Percentiles rank a stretch among this genome's conserved stretches.
phyloP scores from a whole-genome alignment of 92 coral and sea anemone species.

The Galaxea fascicularis region DNA sequence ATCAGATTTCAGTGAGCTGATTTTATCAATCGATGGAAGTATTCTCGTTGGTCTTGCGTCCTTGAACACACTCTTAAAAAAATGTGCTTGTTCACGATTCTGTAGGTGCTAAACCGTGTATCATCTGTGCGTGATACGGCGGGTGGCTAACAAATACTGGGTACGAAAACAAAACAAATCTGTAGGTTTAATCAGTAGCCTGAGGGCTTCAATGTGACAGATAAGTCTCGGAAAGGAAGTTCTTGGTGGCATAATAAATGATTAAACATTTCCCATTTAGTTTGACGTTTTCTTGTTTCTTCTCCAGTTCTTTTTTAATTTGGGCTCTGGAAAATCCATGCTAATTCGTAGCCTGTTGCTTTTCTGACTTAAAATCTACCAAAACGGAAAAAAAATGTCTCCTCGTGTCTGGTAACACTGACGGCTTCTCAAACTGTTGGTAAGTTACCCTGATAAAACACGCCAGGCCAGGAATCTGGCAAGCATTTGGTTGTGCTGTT shows the following conservation, averaged over 20 bases:
- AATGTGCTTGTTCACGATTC: background rate
- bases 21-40: background rate
- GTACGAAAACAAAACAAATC: slow-evolving; percentile 19
- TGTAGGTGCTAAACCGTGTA: background rate
- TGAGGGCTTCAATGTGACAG: background rate
- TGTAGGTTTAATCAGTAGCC: background rate
- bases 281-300: too few relatives aligned
- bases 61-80: background rate
- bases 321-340: too few relatives aligned
- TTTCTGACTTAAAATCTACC: too few relatives aligned
- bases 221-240: background rate
- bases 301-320: too few relatives aligned
- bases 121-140: background rate
- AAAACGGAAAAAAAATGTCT: too few relatives aligned
- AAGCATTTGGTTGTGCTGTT: too few relatives aligned
- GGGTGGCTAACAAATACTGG: background rate
- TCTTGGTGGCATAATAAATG: background rate
- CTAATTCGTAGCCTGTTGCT: too few relatives aligned
- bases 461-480: too few relatives aligned
- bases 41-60: background rate
- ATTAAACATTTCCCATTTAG: too few relatives aligned
- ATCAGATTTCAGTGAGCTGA: background rate
- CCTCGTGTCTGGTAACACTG: too few relatives aligned
- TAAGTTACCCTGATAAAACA: too few relatives aligned
- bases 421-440: too few relatives aligned